These are phyloP conservation scores for Galaxea fascicularis DNA, from an alignment of 92 coral and sea anemone genomes.

Conservation along the genomic window DNA sequence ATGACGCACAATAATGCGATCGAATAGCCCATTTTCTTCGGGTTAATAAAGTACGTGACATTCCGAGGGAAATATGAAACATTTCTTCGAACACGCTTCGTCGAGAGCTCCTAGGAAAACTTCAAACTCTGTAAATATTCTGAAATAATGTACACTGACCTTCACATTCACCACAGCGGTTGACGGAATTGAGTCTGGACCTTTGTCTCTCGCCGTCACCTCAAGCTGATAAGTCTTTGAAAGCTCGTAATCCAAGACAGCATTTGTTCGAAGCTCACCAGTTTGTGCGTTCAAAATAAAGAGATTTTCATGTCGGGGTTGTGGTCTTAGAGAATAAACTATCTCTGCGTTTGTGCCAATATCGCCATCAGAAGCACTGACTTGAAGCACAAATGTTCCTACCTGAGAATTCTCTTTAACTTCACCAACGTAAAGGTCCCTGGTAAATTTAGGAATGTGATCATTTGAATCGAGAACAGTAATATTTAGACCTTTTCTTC, in stretches of 20 bases:
- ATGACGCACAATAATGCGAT: constrained; percentile 25
- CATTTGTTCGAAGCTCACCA: constrained; percentile 79
- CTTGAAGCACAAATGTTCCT: constrained; percentile 77
- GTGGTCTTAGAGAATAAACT: constrained; percentile 57
- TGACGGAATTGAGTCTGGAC: constrained; percentile 82
- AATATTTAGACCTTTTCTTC: constrained; percentile 66
- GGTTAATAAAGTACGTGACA: constrained; percentile 8
- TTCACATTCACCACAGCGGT: constrained; percentile 68
- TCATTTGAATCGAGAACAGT: constrained; percentile 84
- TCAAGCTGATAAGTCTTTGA: constrained; percentile 67
- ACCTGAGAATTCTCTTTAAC: constrained; percentile 76
- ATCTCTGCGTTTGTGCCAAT: constrained; percentile 83
- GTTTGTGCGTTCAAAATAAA: constrained; percentile 68
- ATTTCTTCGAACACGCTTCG: background rate
- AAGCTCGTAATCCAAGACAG: constrained; percentile 74
- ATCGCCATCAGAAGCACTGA: constrained; percentile 77
- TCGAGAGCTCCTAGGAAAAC: background rate
- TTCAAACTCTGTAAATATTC: constrained; percentile 30
- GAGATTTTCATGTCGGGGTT: constrained; percentile 54
- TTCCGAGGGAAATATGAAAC: background rate
- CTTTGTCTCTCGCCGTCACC: constrained; percentile 80
- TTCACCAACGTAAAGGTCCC: constrained; percentile 63
- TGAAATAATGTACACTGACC: constrained; percentile 80
- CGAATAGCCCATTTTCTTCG: constrained; percentile 7
- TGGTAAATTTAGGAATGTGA: constrained; percentile 79